These are phyloP conservation scores for Megalops atlanticus DNA, from an alignment of 2,113 vertebrate species.

Conservation along the genomic window DNA sequence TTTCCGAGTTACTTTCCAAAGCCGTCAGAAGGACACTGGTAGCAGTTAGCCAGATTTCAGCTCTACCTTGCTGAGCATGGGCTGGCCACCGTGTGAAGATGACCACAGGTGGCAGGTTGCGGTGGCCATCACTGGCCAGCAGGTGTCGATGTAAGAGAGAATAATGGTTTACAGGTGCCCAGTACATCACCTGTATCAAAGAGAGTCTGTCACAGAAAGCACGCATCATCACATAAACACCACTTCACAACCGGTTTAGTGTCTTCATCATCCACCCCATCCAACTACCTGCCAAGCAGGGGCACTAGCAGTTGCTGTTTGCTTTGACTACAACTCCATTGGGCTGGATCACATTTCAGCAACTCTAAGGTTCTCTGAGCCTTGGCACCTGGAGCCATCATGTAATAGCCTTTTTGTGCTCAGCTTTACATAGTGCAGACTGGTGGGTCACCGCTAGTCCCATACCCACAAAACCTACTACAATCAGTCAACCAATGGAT, in stretches of 20 bases:
- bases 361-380: background rate
- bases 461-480: no score
- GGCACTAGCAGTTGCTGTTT: background rate
- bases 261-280: background rate
- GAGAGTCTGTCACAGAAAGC: background rate
- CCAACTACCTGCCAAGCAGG: background rate
- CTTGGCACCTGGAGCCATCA: background rate
- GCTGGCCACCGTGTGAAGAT: background rate
- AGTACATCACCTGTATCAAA: no score
- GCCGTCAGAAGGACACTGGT: conserved; percentile 11
- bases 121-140: background rate
- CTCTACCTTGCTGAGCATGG: background rate
- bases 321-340: background rate
- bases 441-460: no score
- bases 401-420: background rate
- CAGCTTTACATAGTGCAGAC: no score
- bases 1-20: background rate
- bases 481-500: no score
- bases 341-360: background rate
- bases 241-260: background rate
- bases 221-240: background rate
- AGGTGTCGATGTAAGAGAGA: conserved; percentile 14
- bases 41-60: background rate
- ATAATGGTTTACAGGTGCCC: background rate
- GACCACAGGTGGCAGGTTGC: background rate